Conservation (phyloP, 2,888 invertebrate species). For the Coleophora flavipennella region DNA sequence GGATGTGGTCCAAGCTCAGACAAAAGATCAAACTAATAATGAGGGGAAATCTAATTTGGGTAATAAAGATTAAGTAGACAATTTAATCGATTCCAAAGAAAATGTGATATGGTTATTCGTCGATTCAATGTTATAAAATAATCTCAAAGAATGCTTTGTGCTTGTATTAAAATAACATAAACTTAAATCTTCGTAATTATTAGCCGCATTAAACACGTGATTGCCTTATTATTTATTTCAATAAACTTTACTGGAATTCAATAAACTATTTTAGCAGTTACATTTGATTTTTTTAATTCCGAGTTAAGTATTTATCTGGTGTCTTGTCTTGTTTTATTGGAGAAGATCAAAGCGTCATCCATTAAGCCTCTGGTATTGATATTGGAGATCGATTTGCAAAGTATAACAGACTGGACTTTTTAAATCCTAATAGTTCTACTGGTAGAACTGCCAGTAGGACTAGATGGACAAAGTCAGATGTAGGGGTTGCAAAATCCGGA, state of each 20-base stretch:
- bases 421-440: no score
- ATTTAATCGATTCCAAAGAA: constrained; percentile 56
- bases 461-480: no score
- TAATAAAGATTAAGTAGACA: constrained; percentile 28
- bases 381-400: no score
- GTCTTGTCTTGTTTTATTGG: no score
- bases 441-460: no score
- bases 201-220: constrained; percentile 65
- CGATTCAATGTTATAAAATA: constrained; percentile 47
- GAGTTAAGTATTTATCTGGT: no score
- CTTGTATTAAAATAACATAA: constrained; percentile 55
- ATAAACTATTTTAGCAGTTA: constrained; percentile 67
- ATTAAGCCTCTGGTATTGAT: no score
- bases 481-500: no score
- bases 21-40: constrained; percentile 17
- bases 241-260: constrained; percentile 60
- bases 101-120: constrained; percentile 59
- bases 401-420: no score
- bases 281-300: constrained; percentile 25
- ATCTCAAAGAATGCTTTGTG: constrained; percentile 57
- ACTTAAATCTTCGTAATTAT: constrained; percentile 44
- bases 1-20: no score
- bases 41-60: constrained; percentile 23
- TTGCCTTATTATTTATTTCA: constrained; percentile 68
- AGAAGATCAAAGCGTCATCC: no score